Evolutionary conservation across 2,797 vertebrate species (phyloP).

Genomic region (Erethizon dorsatum): DNA sequence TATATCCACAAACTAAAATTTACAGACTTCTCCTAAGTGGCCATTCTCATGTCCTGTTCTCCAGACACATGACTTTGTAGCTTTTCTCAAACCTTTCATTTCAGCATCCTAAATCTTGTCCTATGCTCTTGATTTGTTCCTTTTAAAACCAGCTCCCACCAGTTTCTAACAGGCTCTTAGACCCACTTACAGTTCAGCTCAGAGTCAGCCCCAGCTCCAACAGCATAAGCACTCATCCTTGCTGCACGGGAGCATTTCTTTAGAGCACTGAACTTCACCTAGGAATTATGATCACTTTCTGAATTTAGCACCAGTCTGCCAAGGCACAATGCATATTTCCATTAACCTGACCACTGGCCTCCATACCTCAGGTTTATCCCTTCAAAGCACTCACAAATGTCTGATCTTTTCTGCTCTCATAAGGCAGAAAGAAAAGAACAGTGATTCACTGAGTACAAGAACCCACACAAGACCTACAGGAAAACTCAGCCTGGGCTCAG

Average conservation of each 20-base stretch:
- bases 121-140: not conserved
- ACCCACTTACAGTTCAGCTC: not conserved
- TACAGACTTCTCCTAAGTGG: not conserved
- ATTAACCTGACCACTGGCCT: not conserved
- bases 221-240: not conserved
- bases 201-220: not conserved
- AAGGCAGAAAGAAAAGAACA: not conserved
- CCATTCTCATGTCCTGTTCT: not conserved
- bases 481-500: fast-evolving
- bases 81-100: not conserved
- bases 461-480: not conserved
- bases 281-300: not conserved
- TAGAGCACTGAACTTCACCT: not conserved
- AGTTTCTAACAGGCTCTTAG: not conserved
- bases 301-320: not conserved
- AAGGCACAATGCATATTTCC: not conserved
- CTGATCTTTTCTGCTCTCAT: not conserved
- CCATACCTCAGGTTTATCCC: not conserved
- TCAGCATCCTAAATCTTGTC: not conserved
- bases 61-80: not conserved
- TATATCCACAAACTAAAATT: not conserved
- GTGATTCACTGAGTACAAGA: not conserved
- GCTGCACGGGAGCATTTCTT: not conserved
- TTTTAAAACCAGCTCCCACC: not conserved
- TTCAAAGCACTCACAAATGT: not conserved